Base-by-base conservation (phyloP, 2,797 vertebrate species). In the Psittacula echo region DNA sequence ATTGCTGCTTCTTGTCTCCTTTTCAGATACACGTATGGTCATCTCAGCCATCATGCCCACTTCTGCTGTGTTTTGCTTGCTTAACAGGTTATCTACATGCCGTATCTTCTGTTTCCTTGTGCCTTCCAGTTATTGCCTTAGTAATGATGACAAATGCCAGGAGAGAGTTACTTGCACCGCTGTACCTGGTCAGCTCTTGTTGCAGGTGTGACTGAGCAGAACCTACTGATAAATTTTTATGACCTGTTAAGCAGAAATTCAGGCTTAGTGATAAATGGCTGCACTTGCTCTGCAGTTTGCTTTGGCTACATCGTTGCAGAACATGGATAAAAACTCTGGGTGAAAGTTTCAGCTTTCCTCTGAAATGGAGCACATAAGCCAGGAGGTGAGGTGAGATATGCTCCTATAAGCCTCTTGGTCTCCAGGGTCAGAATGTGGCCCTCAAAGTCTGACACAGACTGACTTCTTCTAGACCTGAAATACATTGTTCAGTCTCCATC, bases 241-340 rank as follows among this genome's bases (percentile, higher is more conserved):
- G 30, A 29, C 29, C n/a, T 70, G 10, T 32, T 71, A 79, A 39
- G 73, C n/a, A 92, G 77, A 91, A 87, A 45, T 76, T 90, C 73
- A 82, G 64, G 21, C 10, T 85, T 37, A 34, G 34, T 42, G 67
- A 74, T 86, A 72, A 83, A 68, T 23, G 83, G 30, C 61, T 30
- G 62, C 0, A 0, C 20, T 61, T 71, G 39, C n/a, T 13, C n/a
- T 89, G 76, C 3, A 0, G 26, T 75, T 90, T 84, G 27, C 45
- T 87, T 88, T 86, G 58, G 45, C 45, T 91, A 30, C 54, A 50
- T 78, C 75, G 50, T 61, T 58, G 71, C 19, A 92, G 71, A 20
- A 21, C 47, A 3, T 20, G 72, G 56, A 27, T 62, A 68, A 72
- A 30, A 89, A 50, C 48, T 15, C 30, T 56, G 72, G 24, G 34